A percentile compares a stretch with the other conserved stretches of the same genome.
These are phyloP conservation scores for Pristiophorus japonicus DNA, from an alignment of 2,113 vertebrate species.

Conservation along the genomic window DNA sequence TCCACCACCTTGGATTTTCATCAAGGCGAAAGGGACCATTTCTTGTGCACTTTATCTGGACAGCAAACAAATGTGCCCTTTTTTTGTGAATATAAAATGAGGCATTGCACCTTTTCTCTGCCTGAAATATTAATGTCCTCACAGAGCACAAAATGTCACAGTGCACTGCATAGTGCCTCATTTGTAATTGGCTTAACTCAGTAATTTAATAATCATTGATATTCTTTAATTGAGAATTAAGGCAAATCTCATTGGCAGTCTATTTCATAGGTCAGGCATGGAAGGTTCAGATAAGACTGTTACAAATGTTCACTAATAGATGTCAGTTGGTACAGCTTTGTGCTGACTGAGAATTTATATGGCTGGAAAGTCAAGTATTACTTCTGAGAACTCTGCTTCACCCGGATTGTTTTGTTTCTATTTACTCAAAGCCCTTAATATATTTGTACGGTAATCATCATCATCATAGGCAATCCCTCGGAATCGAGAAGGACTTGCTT, in stretches of 20 bases:
- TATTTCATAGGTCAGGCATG: neutral
- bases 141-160: slow-evolving; percentile 11
- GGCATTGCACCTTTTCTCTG: neutral
- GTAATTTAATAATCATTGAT: slow-evolving; percentile 32
- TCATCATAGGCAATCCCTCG: too few species aligned
- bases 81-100: neutral
- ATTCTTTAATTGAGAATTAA: slow-evolving; percentile 23
- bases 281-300: neutral
- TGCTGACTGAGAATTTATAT: too few species aligned
- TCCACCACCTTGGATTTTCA: neutral
- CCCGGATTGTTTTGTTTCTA: neutral
- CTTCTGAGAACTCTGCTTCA: neutral
- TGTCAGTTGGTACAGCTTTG: neutral
- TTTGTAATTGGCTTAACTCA: slow-evolving; percentile 9
- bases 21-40: neutral
- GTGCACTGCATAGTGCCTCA: neutral
- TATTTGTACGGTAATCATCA: too few species aligned
- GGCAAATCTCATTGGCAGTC: slow-evolving; percentile 5
- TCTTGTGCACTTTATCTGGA: neutral
- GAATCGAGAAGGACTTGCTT: too few species aligned
- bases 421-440: neutral
- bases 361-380: neutral
- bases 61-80: neutral
- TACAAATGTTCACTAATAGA: neutral
- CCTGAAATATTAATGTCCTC: slow-evolving; percentile 9